Evolutionary conservation across 2,113 vertebrate species (phyloP), one percentile per base, ranked within the genome.

Genomic region (Natator depressus): DNA sequence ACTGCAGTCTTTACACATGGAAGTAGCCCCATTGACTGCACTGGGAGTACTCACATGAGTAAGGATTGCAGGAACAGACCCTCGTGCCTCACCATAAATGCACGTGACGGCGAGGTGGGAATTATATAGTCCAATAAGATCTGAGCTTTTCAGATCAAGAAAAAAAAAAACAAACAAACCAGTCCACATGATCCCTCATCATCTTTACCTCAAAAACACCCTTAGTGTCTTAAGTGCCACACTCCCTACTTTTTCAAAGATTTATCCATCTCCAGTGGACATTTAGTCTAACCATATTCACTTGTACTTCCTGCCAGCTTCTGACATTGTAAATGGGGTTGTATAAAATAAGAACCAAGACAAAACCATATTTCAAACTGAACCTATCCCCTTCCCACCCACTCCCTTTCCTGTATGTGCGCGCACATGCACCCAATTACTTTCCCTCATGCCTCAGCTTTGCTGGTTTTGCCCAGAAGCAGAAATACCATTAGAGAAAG

Each of bases 381-480:
- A 29, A 79, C 19, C 14, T n/a, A 50, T 51, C 3, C 9, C 80
- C 42, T 24, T 46, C 22, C 12, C 46, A 20, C 51, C 69, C 31
- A 13, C 3, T 2, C 49, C 49, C 92, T 84, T 3, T 0, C 3
- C n/a, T 72, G n/a, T 22, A 17, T 22, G 19, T 35, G 14, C 8
- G 1, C 1, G 16, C 6, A 14, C 31, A 19, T 38, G 19, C n/a
- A 38, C 20, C 8, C 57, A 59, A 87, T 81, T 93, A 19, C 6
- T 87, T 92, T 85, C 91, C 79, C 75, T 91, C n/a, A 12, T 59
- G 5, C 27, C 75, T 83, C 57, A 53, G 46, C 50, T 27, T 88
- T 85, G 14, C 78, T 24, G n/a, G n/a, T 84, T 94, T 93, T 94
- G 16, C 31, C 86, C 54, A 79, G 87, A 94, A 90, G 84, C 76